These are phyloP conservation scores for Platyscapa corneri DNA, from an alignment of 1,140 invertebrate species.

Conservation along the genomic window DNA sequence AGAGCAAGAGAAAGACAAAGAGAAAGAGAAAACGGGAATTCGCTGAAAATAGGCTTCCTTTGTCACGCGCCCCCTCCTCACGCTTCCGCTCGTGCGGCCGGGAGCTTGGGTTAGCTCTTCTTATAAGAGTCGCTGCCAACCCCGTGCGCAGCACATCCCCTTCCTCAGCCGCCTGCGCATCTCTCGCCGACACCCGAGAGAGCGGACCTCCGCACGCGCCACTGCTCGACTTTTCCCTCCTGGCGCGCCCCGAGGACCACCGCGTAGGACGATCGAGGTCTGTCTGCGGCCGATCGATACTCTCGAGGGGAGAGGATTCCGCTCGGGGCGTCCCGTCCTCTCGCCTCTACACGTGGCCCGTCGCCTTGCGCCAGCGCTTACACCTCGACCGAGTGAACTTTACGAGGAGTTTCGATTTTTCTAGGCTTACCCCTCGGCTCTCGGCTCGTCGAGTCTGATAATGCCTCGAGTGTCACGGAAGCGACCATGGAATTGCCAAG, in stretches of 20 bases:
- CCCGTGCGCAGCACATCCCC: background rate
- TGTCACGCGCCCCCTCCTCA: slow-evolving; percentile 39
- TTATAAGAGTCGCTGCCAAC: background rate
- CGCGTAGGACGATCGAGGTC: background rate
- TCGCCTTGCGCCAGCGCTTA: background rate
- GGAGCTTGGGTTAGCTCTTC: background rate
- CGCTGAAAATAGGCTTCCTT: slow-evolving; percentile 54
- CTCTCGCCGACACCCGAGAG: background rate
- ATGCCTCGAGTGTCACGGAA: background rate
- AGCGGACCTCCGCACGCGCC: background rate
- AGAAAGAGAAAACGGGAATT: slow-evolving; percentile 31
- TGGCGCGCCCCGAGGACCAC: background rate
- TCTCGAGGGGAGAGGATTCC: background rate
- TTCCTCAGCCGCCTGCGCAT: background rate
- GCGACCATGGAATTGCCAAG: background rate
- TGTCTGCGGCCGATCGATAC: slow-evolving; percentile 4
- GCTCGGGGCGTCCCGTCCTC: background rate
- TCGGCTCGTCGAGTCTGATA: no score
- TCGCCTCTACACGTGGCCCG: background rate
- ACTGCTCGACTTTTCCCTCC: slow-evolving; percentile 40
- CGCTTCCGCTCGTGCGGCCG: no score
- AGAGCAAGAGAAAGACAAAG: no score
- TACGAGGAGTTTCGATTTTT: background rate
- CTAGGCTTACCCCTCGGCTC: background rate
- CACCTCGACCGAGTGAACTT: slow-evolving; percentile 8